Conservation (phyloP, 2,888 invertebrate genomes). For the Coelopa pilipes region DNA sequence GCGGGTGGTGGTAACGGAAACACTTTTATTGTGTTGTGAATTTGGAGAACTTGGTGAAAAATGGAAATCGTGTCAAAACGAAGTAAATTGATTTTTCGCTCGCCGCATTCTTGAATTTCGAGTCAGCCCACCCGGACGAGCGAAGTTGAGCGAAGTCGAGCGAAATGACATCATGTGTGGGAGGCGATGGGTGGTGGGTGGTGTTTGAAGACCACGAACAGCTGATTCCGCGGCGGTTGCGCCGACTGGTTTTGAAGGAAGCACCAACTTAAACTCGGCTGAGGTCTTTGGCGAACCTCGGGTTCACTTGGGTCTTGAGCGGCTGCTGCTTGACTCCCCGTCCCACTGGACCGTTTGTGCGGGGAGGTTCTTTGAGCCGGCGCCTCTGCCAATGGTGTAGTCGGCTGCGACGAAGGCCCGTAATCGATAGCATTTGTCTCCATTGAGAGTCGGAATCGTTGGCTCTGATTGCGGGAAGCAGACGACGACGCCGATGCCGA, state of each 20-base stretch:
- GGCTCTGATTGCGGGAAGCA: background rate
- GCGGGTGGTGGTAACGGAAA: slow-evolving; percentile 20
- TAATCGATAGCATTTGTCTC: too few species aligned
- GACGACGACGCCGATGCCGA: background rate
- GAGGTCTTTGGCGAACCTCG: too few species aligned
- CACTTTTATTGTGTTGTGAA: slow-evolving; percentile 44
- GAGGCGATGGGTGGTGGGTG: background rate
- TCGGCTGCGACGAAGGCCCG: too few species aligned
- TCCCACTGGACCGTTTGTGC: background rate
- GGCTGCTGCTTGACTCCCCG: too few species aligned
- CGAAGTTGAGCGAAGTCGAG: slow-evolving; percentile 49
- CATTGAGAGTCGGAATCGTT: too few species aligned
- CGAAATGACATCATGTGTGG: slow-evolving; percentile 63
- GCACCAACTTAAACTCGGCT: too few species aligned
- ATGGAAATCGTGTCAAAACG: slow-evolving; percentile 65
- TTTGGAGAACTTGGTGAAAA: slow-evolving; percentile 57
- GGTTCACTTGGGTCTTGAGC: too few species aligned
- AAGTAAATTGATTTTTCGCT: slow-evolving; percentile 65
- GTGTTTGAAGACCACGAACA: background rate
- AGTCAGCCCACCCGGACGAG: slow-evolving; percentile 21
- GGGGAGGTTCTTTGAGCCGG: too few species aligned
- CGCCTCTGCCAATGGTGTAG: too few species aligned
- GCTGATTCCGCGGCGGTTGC: background rate
- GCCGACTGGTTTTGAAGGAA: too few species aligned
- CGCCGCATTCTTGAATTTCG: slow-evolving; percentile 62